These are phyloP conservation scores for Barypeithes pellucidus DNA, from an alignment of 2,888 invertebrate genomes.

Conservation along the genomic window DNA sequence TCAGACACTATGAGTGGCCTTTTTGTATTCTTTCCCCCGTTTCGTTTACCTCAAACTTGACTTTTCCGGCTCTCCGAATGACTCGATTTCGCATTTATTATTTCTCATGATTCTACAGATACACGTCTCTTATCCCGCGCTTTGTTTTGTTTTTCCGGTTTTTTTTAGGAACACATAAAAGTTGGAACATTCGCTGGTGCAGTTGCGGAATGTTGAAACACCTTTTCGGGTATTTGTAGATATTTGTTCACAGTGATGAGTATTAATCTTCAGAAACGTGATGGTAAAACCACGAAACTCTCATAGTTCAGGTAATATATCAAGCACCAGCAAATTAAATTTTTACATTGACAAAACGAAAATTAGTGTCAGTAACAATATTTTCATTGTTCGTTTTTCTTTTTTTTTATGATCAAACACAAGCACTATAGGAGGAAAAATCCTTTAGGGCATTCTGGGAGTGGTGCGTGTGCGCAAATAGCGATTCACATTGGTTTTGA, in stretches of 20 bases:
- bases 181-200: constrained; percentile 26
- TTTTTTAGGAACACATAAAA: constrained; percentile 42
- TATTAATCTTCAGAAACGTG: no score
- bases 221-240: background rate
- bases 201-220: background rate
- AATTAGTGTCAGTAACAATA: no score
- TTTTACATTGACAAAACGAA: no score
- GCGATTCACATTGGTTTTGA: no score
- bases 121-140: constrained; percentile 45
- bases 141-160: constrained; percentile 39
- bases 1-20: constrained; percentile 29
- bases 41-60: constrained; percentile 44
- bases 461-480: no score
- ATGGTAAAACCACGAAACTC: no score
- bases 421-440: no score
- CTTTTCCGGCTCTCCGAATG: constrained; percentile 39
- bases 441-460: no score
- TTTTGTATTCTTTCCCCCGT: constrained; percentile 31
- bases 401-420: no score
- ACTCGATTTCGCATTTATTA: constrained; percentile 49
- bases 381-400: no score
- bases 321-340: no score
- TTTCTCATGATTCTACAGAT: constrained; percentile 43
- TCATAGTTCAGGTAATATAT: no score
- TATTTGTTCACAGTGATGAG: background rate